These are phyloP conservation scores for Halyomorpha halys DNA, from an alignment of 1,140 invertebrate genomes.

Conservation along the genomic window DNA sequence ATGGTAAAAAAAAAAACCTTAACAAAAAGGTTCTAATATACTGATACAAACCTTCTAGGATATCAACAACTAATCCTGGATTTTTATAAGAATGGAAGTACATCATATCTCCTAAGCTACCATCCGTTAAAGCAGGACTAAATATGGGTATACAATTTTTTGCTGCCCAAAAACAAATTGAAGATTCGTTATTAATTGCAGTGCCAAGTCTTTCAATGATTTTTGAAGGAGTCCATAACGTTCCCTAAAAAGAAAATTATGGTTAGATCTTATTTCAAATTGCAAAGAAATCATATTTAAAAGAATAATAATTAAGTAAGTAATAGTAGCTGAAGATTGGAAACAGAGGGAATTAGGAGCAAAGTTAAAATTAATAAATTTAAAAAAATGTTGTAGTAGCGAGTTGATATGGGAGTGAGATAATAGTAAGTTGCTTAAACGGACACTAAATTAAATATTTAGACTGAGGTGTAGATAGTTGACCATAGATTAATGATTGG, in stretches of 20 bases:
- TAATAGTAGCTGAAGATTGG: too few relatives aligned
- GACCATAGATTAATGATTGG: too few relatives aligned
- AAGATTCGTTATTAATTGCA: constrained; percentile 81
- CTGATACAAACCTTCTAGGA: constrained; percentile 58
- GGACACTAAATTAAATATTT: too few relatives aligned
- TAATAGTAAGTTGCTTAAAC: too few relatives aligned
- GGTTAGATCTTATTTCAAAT: neutral
- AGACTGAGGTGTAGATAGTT: too few relatives aligned
- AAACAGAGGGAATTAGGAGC: too few relatives aligned
- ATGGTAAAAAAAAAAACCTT: too few relatives aligned
- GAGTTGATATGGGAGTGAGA: too few relatives aligned
- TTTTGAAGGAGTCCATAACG: constrained; percentile 88
- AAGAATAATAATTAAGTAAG: too few relatives aligned
- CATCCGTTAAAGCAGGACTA: constrained; percentile 96
- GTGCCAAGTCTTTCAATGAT: constrained; percentile 74
- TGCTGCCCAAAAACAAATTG: constrained; percentile 96
- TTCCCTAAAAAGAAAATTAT: constrained; percentile 38
- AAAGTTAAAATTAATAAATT: too few relatives aligned
- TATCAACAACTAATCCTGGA: constrained; percentile 87
- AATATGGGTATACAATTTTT: constrained; percentile 97
- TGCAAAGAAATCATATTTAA: too few relatives aligned
- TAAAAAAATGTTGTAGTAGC: too few relatives aligned
- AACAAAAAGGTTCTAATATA: neutral
- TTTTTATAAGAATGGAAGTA: constrained; percentile 94
- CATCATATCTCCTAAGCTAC: constrained; percentile 98